A percentile compares a stretch with the other conserved stretches of the same genome.
phyloP scores from a whole-genome alignment of 1,140 invertebrate species.

The Drosophila sulfurigaster region DNA sequence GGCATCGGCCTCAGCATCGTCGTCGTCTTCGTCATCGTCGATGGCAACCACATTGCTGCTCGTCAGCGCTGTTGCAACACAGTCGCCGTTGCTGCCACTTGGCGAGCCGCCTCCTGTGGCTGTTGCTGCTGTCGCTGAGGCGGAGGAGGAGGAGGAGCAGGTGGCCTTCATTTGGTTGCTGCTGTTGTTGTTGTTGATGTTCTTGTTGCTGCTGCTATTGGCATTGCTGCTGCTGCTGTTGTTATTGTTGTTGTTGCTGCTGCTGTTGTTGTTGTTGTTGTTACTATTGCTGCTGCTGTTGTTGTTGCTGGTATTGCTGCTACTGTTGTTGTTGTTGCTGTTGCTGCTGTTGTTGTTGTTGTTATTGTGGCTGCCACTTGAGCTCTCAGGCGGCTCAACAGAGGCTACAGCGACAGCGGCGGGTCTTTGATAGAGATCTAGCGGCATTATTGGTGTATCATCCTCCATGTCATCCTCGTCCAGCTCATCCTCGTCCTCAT shows the following conservation, averaged over 20 bases:
- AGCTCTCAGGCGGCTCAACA: conserved; percentile 41
- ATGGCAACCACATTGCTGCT: conserved; percentile 49
- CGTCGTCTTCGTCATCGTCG: conserved; percentile 54
- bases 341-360: conserved; percentile 35
- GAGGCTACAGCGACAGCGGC: conserved; percentile 36
- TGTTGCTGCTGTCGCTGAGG: conserved; percentile 28
- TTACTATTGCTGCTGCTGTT: conserved; percentile 39
- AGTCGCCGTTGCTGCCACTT: conserved; percentile 55
- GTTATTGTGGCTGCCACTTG: conserved; percentile 33
- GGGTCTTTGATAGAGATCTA: conserved; percentile 84
- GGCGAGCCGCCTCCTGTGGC: conserved; percentile 45
- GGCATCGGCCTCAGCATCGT: conserved; percentile 50
- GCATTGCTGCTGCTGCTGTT: conserved; percentile 28
- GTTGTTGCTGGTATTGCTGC: conserved; percentile 25
- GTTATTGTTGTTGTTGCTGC: conserved; percentile 42
- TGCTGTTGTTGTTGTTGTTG: conserved; percentile 20
- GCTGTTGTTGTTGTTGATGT: conserved; percentile 24
- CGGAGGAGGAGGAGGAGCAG: conserved; percentile 38
- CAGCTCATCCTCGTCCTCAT: conserved; percentile 52
- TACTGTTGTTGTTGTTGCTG: conserved; percentile 45
- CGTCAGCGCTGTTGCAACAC: conserved; percentile 13
- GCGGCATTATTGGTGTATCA: conserved; percentile 72
- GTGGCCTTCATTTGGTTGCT: conserved; percentile 52
- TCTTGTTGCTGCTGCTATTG: conserved; percentile 44
- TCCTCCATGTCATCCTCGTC: conserved; percentile 59